Base-by-base conservation (phyloP, 2,113 vertebrate genomes). In the Pungitius pungitius region DNA sequence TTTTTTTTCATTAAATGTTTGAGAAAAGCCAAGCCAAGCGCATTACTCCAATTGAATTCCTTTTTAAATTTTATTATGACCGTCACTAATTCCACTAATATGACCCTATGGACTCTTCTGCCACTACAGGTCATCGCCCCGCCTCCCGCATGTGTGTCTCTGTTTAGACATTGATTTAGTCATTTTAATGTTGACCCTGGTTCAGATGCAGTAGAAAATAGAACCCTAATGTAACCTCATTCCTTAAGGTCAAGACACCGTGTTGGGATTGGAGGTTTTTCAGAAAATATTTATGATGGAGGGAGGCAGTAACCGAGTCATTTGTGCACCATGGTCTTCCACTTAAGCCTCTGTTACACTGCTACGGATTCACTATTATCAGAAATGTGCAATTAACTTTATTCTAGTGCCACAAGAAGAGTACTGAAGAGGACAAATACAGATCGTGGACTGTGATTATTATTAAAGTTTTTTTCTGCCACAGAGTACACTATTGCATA, bases 111-210 rank as follows among this genome's bases (percentile, higher is more conserved):
- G 85, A 61, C 73, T 83, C 63, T 64, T 18, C 58, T 75, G 67
- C 56, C 60, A 67, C 39, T 40, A 61, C 71, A 83, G 78, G 81
- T 83, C 77, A 75, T 81, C 75, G 51, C 69, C 75, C 58, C 5
- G 30, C 5, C 30, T 30, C 40, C 51, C 45, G 22, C 66, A 45
- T 65, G 55, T 74, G 27, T 20, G 39, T 73, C 73, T 83, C 81
- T 26, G 75, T 85, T 84, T 73, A 79, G 78, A 75, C 27, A 89
- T 89, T 83, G 87, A 88, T 84, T 88, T 72, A 67, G n/a, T 78
- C 18, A 63, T 75, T 84, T 75, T 37, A 62, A 27, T 65, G 33
- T 75, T 83, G 80, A 85, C 82, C 87, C 63, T 43, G 35, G 40
- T 54, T 71, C 45, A 17, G 40, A 85, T 58, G 59, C 77, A 76